phyloP scores from a whole-genome alignment of 1,140 invertebrate genomes.

The Ceratina calcarata region DNA sequence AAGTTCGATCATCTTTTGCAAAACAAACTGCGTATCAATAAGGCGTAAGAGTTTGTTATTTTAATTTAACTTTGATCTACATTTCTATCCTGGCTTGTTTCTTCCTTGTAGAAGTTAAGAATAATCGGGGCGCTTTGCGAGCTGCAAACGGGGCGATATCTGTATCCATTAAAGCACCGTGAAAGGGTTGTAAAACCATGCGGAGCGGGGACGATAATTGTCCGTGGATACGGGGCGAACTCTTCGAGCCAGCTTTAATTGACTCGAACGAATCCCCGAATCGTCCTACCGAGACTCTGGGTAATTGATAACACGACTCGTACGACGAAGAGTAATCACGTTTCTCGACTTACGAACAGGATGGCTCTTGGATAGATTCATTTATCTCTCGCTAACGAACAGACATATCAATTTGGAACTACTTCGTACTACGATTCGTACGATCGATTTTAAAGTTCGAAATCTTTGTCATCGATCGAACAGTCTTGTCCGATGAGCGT shows the following conservation, averaged over 20 bases:
- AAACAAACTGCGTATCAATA: too few relatives aligned
- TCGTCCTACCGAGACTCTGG: too few relatives aligned
- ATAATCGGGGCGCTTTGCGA: neutral
- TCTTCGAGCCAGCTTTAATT: constrained; percentile 48
- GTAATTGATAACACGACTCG: neutral
- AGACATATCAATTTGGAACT: too few relatives aligned
- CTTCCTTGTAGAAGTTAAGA: neutral
- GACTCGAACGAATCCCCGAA: constrained; percentile 26
- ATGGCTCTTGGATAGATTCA: neutral
- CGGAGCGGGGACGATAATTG: neutral
- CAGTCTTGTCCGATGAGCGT: too few relatives aligned
- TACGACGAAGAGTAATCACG: neutral
- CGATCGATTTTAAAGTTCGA: too few relatives aligned
- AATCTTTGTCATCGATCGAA: too few relatives aligned
- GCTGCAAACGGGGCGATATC: neutral
- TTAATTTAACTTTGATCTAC: too few relatives aligned
- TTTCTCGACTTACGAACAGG: neutral
- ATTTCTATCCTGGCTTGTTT: neutral
- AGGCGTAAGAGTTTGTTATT: too few relatives aligned
- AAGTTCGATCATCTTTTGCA: too few relatives aligned
- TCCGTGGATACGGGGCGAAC: constrained; percentile 13
- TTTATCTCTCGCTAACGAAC: neutral
- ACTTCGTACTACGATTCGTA: too few relatives aligned
- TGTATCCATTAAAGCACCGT: neutral
- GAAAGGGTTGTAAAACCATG: neutral